Evolutionary conservation across 1,140 invertebrate genomes (phyloP).

Genomic region (Cydia splendana): DNA sequence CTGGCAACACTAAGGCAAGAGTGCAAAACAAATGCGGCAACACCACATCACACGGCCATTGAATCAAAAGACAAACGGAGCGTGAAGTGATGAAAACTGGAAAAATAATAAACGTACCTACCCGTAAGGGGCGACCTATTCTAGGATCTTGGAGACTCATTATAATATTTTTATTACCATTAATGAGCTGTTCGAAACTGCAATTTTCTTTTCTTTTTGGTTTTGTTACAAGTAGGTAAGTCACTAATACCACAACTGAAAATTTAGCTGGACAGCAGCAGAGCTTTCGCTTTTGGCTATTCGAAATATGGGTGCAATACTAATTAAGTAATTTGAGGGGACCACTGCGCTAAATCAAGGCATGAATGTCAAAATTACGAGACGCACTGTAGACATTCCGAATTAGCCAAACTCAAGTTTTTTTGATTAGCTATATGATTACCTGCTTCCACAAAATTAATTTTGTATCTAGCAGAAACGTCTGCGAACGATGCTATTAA

Average conservation of each 20-base stretch:
- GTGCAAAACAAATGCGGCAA: constrained; percentile 76
- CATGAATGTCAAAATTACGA: too few relatives aligned
- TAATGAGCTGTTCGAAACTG: background rate
- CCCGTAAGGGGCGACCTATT: constrained; percentile 63
- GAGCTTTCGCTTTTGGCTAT: too few relatives aligned
- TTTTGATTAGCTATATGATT: too few relatives aligned
- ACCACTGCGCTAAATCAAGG: too few relatives aligned
- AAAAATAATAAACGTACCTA: constrained; percentile 66
- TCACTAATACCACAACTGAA: background rate
- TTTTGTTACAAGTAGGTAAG: background rate
- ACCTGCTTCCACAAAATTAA: too few relatives aligned
- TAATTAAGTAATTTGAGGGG: too few relatives aligned
- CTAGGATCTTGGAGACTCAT: constrained; percentile 57
- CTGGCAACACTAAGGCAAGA: constrained; percentile 65
- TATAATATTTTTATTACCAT: constrained; percentile 7
- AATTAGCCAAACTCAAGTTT: too few relatives aligned
- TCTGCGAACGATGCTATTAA: too few relatives aligned
- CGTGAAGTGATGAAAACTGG: constrained; percentile 76
- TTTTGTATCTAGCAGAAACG: too few relatives aligned
- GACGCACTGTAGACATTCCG: too few relatives aligned
- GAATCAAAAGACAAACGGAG: constrained; percentile 75
- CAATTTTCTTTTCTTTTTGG: background rate
- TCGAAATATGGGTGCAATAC: too few relatives aligned
- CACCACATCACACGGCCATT: constrained; percentile 75
- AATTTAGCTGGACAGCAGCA: background rate